phyloP scores from a whole-genome alignment of 1,140 invertebrate species.

The Drosophila orosa region DNA sequence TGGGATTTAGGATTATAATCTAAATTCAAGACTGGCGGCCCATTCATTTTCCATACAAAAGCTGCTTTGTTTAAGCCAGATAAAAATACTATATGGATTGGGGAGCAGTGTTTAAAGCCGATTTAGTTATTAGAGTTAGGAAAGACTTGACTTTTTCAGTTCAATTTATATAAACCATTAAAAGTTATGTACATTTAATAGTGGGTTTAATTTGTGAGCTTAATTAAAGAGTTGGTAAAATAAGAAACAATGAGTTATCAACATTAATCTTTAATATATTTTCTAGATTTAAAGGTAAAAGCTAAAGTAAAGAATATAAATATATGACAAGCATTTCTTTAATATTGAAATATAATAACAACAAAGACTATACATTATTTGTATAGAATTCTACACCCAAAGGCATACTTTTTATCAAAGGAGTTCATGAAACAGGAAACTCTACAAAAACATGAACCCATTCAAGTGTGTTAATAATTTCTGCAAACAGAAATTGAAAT shows the following conservation, averaged over 20 bases:
- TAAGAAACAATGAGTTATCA: neutral
- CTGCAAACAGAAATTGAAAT: neutral
- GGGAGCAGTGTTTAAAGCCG: neutral
- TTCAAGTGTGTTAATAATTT: conserved; percentile 1
- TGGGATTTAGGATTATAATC: conserved; percentile 15
- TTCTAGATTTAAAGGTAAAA: neutral
- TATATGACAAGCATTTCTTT: neutral
- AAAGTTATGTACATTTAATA: neutral
- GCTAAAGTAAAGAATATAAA: neutral
- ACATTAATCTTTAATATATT: neutral
- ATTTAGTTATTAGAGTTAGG: neutral
- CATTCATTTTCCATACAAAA: conserved; percentile 11
- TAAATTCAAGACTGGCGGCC: conserved; percentile 6
- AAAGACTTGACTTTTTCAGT: neutral
- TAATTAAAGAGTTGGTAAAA: neutral
- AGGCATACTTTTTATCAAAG: neutral
- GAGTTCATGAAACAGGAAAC: neutral
- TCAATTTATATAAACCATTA: neutral
- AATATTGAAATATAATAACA: neutral
- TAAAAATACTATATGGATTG: neutral
- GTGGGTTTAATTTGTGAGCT: neutral
- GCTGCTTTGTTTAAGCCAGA: neutral
- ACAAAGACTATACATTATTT: neutral
- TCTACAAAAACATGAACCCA: neutral
- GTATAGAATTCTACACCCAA: neutral